Evolutionary conservation across 2,797 vertebrate species (phyloP).

Genomic region (Amblyraja radiata): DNA sequence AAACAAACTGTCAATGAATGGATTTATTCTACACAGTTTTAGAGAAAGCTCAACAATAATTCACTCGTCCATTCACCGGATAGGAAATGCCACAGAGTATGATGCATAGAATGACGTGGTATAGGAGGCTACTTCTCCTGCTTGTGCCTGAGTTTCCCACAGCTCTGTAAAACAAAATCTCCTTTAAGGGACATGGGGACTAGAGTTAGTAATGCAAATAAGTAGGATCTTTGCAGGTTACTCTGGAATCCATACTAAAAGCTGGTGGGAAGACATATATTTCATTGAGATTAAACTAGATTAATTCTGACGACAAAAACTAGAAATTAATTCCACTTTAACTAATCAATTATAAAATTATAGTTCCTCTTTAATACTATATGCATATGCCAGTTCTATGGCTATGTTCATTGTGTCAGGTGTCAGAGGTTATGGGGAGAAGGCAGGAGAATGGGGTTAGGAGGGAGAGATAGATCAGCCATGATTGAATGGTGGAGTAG

Average conservation of each 20-base stretch:
- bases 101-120: no score
- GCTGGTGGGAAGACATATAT: not conserved
- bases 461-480: no score
- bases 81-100: not conserved
- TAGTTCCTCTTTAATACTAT: not conserved
- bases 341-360: not conserved
- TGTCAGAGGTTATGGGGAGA: no score
- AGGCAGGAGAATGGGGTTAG: no score
- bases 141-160: no score
- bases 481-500: no score
- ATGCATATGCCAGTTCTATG: not conserved
- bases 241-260: not conserved
- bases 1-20: not conserved
- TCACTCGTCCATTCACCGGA: not conserved
- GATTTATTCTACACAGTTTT: not conserved
- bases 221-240: not conserved
- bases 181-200: no score
- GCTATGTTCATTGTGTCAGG: not conserved
- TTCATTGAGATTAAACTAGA: not conserved
- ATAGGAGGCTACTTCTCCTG: no score
- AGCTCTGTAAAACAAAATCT: no score
- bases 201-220: not conserved
- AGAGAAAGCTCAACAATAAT: not conserved
- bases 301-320: not conserved
- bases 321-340: not conserved